Percentiles rank a stretch among this genome's conserved stretches.
Evolutionary conservation across 2,113 vertebrate genomes (phyloP).

Genomic region (Hemibagrus wyckioides): DNA sequence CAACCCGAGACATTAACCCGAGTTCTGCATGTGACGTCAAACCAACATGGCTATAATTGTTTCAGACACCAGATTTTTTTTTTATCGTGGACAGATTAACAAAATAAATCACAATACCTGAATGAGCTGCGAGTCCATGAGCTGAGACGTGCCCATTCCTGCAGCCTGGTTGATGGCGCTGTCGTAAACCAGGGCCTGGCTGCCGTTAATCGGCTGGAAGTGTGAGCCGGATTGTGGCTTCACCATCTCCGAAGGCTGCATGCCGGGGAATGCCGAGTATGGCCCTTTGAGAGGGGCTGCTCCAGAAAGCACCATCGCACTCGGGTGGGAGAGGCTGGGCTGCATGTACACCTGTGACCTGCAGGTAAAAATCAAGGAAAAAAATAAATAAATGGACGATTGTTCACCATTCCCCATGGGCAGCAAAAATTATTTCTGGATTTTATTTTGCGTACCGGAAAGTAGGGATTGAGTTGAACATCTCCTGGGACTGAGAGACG

Average conservation of each 20-base stretch:
- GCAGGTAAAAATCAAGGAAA: background rate
- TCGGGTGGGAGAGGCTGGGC: constrained; percentile 93
- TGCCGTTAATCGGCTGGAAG: constrained; percentile 94
- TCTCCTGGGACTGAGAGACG: constrained; percentile 97
- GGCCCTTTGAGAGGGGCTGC: constrained; percentile 90
- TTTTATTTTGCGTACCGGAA: constrained; percentile 79
- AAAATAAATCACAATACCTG: constrained; percentile 74
- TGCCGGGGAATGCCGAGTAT: constrained; percentile 91
- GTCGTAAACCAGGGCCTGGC: constrained; percentile 91
- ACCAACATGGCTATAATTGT: background rate
- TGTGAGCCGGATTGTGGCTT: constrained; percentile 91
- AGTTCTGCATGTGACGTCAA: background rate
- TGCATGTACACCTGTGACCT: constrained; percentile 99
- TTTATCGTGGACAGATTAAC: background rate
- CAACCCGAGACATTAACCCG: no score
- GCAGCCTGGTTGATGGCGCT: constrained; percentile 87
- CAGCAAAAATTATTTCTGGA: background rate
- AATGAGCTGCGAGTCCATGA: constrained; percentile 97
- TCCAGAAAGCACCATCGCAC: constrained; percentile 92
- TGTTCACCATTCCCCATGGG: no score
- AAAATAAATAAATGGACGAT: background rate
- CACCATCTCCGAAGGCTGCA: constrained; percentile 96
- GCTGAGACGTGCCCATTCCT: constrained; percentile 91
- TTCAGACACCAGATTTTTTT: background rate
- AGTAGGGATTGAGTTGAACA: constrained; percentile 94